A percentile compares a stretch with the other conserved stretches of the same genome.
These are phyloP conservation scores for Xenus cinereus DNA, from an alignment of 2,113 vertebrate genomes.

Conservation along the genomic window DNA sequence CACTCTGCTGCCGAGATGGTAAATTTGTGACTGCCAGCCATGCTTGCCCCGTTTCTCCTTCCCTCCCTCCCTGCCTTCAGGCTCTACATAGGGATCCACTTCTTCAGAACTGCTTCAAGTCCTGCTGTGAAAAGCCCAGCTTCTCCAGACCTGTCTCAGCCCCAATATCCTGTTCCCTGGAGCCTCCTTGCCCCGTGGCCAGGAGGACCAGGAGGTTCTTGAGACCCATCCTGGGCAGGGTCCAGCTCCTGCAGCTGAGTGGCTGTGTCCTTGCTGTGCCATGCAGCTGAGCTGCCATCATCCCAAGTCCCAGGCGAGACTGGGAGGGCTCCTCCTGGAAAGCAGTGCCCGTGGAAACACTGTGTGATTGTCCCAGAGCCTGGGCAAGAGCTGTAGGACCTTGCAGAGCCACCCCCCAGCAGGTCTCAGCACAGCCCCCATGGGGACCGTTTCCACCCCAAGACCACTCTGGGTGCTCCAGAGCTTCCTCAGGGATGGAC, in stretches of 20 bases:
- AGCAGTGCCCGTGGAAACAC: not conserved
- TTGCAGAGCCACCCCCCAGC: not conserved
- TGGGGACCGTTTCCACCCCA: accelerated
- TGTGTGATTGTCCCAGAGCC: not conserved
- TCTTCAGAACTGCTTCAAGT: not conserved
- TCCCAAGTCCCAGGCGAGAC: not conserved
- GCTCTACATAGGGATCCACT: not conserved
- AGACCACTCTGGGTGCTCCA: not conserved
- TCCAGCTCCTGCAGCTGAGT: not conserved
- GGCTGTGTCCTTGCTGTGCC: not conserved
- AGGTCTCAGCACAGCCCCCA: not conserved
- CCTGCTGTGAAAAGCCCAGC: not conserved
- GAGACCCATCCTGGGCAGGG: not conserved
- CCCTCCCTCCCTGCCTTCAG: not conserved
- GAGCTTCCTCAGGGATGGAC: not conserved
- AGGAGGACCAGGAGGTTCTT: not conserved
- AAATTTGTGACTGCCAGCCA: not conserved
- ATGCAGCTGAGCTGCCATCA: not conserved
- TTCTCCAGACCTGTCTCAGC: not conserved
- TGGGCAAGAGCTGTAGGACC: not conserved
- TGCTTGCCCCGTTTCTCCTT: not conserved
- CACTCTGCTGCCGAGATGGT: not conserved
- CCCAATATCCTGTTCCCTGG: not conserved
- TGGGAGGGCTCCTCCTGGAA: not conserved
- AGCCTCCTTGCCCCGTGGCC: not conserved